Evolutionary conservation across 2,113 vertebrate genomes (phyloP).

Genomic region (Chamaea fasciata): DNA sequence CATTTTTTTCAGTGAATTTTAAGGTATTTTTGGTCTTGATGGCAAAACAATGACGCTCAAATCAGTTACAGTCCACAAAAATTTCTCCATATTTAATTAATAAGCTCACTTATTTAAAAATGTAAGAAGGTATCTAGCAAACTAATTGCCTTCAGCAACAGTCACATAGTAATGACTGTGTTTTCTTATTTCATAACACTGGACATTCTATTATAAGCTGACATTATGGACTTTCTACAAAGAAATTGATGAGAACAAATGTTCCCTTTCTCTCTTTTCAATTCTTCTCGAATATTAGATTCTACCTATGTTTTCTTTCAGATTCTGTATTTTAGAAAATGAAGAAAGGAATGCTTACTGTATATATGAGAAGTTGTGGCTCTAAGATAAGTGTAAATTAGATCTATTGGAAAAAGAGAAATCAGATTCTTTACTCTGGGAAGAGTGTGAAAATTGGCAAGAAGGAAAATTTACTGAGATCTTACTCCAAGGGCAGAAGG

Average conservation of each 20-base stretch:
- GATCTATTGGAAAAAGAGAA: neutral
- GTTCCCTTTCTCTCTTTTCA: neutral
- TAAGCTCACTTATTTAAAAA: neutral
- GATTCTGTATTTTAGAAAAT: neutral
- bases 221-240: neutral
- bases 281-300: neutral
- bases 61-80: neutral
- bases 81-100: neutral
- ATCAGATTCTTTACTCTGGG: neutral
- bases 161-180: neutral
- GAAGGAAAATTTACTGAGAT: neutral
- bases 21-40: neutral
- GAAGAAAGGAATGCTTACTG: neutral
- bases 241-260: neutral
- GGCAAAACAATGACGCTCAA: neutral
- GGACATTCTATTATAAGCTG: neutral
- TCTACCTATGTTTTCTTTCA: neutral
- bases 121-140: neutral
- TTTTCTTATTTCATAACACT: neutral
- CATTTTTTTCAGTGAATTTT: neutral
- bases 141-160: neutral
- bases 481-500: neutral
- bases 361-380: neutral
- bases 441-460: neutral
- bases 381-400: neutral